Evolutionary conservation across 2,797 vertebrate species (phyloP), one percentile per base, ranked within the genome.

Genomic region (Triplophysa yarkandensis): DNA sequence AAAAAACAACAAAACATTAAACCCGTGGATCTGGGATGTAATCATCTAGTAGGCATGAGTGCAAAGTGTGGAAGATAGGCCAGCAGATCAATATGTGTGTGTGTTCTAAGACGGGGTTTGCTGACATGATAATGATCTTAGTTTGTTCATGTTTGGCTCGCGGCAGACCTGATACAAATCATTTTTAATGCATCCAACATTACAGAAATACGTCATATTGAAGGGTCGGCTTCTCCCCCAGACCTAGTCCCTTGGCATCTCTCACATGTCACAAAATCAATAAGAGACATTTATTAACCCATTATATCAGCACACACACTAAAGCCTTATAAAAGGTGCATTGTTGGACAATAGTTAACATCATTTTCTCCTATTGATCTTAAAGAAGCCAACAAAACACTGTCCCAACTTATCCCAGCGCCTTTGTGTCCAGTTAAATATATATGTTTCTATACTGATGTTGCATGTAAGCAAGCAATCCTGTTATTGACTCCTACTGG

Each of bases 251-350:
- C 70, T 72, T 41, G 74, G 76, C 68, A 81, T 82, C 71, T 83
- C 83, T 81, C 54, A 79, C 62, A 79, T 65, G 72, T 73, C 68
- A 64, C 71, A 62, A 76, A 78, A 78, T 85, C 82, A 85, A 83
- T 85, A 79, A 28, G 77, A 71, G 76, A 75, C 81, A 79, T 86
- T 85, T 79, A 83, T 83, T 82, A 85, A 77, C 32, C 72, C 72
- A 50, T 78, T 63, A 72, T 76, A 62, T 83, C 57, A 70, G 71
- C 80, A 80, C 48, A 71, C 54, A 80, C 62, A 60, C 72, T 54
- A n/a, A 6, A 44, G 17, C 23, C 14, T 6, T 0, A 27, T 78
- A 41, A 78, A 74, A 80, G 55, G 46, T 77, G 66, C 57, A 74
- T 19, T 74, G 71, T 74, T 77, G 39, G 41, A 50, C 62, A 68